Percentiles rank a stretch among this genome's conserved stretches.
Evolutionary conservation across 2,797 vertebrate species (phyloP).

Genomic region (Uromys caudimaculatus): DNA sequence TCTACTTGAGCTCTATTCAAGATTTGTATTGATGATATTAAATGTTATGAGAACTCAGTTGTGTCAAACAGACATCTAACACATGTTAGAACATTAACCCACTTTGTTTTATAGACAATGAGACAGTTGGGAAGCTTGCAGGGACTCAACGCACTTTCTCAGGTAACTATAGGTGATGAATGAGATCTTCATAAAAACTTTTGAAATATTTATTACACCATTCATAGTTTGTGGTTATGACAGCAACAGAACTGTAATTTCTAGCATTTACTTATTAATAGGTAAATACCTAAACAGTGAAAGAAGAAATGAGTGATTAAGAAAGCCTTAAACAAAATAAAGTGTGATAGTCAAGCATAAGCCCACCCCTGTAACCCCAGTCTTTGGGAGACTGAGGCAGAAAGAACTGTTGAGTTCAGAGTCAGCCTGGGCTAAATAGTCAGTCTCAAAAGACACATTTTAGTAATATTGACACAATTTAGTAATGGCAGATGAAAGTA

Average conservation of each 20-base stretch:
- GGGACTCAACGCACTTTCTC: constrained; percentile 76
- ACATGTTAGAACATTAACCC: constrained; percentile 39
- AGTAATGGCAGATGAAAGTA: background rate
- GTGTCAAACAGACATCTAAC: background rate
- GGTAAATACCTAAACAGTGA: background rate
- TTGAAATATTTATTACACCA: constrained; percentile 39
- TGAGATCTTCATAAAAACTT: background rate
- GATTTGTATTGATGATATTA: constrained; percentile 19
- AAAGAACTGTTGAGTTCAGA: background rate
- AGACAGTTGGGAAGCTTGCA: constrained; percentile 78
- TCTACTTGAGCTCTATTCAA: constrained; percentile 49
- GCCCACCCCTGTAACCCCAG: background rate
- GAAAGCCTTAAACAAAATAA: constrained; percentile 54
- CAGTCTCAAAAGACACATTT: background rate
- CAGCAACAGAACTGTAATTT: background rate
- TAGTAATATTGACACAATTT: background rate
- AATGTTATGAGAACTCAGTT: constrained; percentile 15
- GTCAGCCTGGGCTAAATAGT: background rate
- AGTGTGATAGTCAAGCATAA: background rate
- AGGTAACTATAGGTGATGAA: constrained; percentile 68
- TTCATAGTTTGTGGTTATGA: background rate
- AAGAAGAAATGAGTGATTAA: constrained; percentile 43
- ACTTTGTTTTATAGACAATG: constrained; percentile 78
- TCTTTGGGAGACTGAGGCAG: background rate
- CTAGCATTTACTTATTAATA: constrained; percentile 39